Percentiles rank a stretch among this genome's conserved stretches.
phyloP scores from a whole-genome alignment of 2,888 invertebrate species.

The Platynereis dumerilii region DNA sequence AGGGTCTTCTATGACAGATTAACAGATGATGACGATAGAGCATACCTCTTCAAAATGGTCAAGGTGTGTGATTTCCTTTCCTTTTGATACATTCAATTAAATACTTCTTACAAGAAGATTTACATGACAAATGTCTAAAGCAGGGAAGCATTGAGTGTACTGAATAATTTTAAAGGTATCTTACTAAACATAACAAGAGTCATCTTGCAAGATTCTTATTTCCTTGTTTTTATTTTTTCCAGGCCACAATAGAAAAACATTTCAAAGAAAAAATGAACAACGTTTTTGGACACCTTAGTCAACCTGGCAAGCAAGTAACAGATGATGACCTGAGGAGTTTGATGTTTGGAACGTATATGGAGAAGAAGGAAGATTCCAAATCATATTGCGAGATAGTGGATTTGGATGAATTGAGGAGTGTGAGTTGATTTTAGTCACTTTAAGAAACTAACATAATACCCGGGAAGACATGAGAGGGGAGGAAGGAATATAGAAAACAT shows the following conservation, averaged over 20 bases:
- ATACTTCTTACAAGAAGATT: neutral
- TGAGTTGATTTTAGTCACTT: slow-evolving; percentile 30
- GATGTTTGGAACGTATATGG: slow-evolving; percentile 61
- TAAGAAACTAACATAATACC: too few species aligned
- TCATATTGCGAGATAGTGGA: slow-evolving; percentile 58
- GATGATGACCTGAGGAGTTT: slow-evolving; percentile 59
- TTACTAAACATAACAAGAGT: too few species aligned
- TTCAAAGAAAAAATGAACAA: slow-evolving; percentile 59
- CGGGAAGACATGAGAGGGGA: too few species aligned
- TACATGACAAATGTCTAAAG: too few species aligned
- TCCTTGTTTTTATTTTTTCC: slow-evolving; percentile 24
- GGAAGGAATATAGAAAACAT: too few species aligned
- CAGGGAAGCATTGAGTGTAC: too few species aligned
- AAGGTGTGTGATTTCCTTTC: slow-evolving; percentile 54
- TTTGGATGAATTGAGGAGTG: slow-evolving; percentile 53
- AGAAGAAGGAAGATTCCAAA: slow-evolving; percentile 46
- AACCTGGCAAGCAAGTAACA: slow-evolving; percentile 48
- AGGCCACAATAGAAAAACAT: slow-evolving; percentile 53
- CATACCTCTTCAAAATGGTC: slow-evolving; percentile 56
- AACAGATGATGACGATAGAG: slow-evolving; percentile 55
- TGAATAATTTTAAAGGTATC: too few species aligned
- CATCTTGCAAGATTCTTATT: too few species aligned
- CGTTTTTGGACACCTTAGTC: slow-evolving; percentile 53
- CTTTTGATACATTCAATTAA: neutral
- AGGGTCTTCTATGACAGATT: slow-evolving; percentile 62